phyloP scores from a whole-genome alignment of 37 sponge, comb jelly and placozoan species.

The Cladorhizidae sp. region DNA sequence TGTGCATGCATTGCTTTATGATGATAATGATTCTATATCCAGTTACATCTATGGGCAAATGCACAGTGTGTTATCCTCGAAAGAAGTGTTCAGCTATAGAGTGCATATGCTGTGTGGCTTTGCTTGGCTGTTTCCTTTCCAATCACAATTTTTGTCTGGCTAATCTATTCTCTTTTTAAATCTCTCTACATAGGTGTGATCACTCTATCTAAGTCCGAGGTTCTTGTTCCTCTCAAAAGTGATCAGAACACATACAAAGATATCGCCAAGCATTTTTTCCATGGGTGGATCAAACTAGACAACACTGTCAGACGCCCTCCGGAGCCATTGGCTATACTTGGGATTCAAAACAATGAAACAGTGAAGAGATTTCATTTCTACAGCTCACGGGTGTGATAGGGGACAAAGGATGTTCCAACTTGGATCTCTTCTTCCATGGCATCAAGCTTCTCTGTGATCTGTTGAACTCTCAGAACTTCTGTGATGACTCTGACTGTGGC shows the following conservation, averaged over 20 bases:
- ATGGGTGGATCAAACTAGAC: slow-evolving; percentile 40
- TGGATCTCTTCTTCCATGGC: slow-evolving; percentile 33
- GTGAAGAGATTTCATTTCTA: slow-evolving; percentile 15
- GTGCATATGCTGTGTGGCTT: too few relatives aligned
- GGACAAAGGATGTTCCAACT: slow-evolving; percentile 21
- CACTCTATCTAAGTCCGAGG: too few relatives aligned
- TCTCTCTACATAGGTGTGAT: too few relatives aligned
- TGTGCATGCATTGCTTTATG: too few relatives aligned
- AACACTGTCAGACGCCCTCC: slow-evolving; percentile 7
- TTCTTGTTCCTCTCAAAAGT: too few relatives aligned
- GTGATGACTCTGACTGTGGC: slow-evolving; percentile 32
- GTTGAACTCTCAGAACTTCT: not conserved
- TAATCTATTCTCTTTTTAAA: too few relatives aligned
- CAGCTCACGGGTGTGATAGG: not conserved
- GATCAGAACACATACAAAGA: slow-evolving; percentile 42
- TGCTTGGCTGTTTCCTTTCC: too few relatives aligned
- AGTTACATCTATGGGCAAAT: too few relatives aligned
- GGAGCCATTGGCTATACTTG: slow-evolving; percentile 40
- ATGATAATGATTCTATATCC: too few relatives aligned
- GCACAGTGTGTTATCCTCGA: too few relatives aligned
- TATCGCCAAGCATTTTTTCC: slow-evolving; percentile 22
- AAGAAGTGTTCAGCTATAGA: too few relatives aligned
- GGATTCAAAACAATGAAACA: slow-evolving; percentile 26
- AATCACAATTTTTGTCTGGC: too few relatives aligned
- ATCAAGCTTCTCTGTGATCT: slow-evolving; percentile 32